Conservation (phyloP, 2,888 invertebrate species). For the Quadriops clusia region DNA sequence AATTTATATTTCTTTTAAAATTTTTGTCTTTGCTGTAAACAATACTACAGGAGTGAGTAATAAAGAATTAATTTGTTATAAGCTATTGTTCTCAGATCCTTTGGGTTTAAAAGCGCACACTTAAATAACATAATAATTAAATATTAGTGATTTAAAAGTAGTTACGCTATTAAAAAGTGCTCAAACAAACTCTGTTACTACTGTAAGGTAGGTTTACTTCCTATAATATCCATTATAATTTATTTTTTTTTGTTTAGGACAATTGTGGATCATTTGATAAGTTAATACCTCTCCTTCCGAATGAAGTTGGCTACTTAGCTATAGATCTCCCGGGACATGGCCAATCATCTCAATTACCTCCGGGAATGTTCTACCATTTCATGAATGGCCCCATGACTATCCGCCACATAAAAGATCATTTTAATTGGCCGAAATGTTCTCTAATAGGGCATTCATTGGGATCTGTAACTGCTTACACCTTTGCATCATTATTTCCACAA, state of each 20-base stretch:
- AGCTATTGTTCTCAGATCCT: no score
- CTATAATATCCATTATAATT: no score
- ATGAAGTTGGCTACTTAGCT: constrained; percentile 40
- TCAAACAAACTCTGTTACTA: no score
- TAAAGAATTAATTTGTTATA: no score
- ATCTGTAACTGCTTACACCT: constrained; percentile 46
- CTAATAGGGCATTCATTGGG: constrained; percentile 56
- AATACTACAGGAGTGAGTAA: no score
- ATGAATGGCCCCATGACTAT: constrained; percentile 34
- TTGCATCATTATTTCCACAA: constrained; percentile 46
- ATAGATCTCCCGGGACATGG: constrained; percentile 58
- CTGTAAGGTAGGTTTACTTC: no score
- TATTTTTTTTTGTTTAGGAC: constrained; percentile 39
- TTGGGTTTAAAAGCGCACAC: no score
- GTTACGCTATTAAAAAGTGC: no score
- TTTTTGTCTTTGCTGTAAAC: no score
- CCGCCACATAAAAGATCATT: constrained; percentile 45
- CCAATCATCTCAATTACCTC: constrained; percentile 44
- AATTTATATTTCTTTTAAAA: no score
- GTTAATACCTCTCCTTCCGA: constrained; percentile 45
- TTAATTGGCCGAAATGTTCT: constrained; percentile 54
- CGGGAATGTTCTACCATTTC: constrained; percentile 19
- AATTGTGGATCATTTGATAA: constrained; percentile 61
- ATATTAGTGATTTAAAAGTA: no score
- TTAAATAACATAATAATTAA: no score